Conservation (phyloP, 1,140 invertebrate genomes). For the Antheraea mylitta region DNA sequence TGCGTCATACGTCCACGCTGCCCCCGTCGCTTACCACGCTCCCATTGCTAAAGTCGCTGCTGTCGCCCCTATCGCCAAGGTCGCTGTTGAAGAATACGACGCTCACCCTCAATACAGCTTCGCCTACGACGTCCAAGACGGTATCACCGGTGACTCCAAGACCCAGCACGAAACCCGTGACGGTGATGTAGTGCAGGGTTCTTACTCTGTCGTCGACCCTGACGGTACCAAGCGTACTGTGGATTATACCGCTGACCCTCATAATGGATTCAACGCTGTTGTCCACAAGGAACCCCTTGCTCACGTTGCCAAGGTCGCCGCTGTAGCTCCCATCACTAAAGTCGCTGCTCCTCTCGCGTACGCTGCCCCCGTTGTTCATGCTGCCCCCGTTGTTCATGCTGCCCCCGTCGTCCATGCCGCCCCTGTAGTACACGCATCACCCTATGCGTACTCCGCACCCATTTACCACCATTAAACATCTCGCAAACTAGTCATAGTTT, state of each 20-base stretch:
- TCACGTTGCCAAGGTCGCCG: conserved; percentile 42
- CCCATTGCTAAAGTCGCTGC: conserved; percentile 21
- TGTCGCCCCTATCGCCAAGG: conserved; percentile 28
- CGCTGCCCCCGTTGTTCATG: conserved; percentile 28
- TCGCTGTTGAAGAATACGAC: conserved; percentile 53
- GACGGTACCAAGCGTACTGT: conserved; percentile 83
- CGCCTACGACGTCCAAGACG: conserved; percentile 82
- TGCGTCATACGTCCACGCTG: conserved; percentile 25
- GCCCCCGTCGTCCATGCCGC: conserved; percentile 48
- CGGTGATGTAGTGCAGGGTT: conserved; percentile 81
- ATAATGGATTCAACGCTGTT: conserved; percentile 78
- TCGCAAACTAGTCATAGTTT: conserved; percentile 24
- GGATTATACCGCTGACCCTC: conserved; percentile 81
- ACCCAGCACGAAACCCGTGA: conserved; percentile 82
- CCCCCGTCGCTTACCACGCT: background rate
- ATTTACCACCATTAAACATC: conserved; percentile 25
- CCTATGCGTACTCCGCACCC: conserved; percentile 31
- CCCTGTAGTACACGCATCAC: conserved; percentile 73
- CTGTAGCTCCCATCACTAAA: conserved; percentile 41
- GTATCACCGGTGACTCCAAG: conserved; percentile 84
- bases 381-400: conserved; percentile 70
- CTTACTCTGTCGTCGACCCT: conserved; percentile 81
- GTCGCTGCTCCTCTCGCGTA: conserved; percentile 38
- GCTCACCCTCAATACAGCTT: conserved; percentile 82
- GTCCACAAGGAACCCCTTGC: conserved; percentile 58